A percentile compares a stretch with the other conserved stretches of the same genome.
Conservation (phyloP, 2,797 vertebrate genomes). For the Mycteria americana region DNA sequence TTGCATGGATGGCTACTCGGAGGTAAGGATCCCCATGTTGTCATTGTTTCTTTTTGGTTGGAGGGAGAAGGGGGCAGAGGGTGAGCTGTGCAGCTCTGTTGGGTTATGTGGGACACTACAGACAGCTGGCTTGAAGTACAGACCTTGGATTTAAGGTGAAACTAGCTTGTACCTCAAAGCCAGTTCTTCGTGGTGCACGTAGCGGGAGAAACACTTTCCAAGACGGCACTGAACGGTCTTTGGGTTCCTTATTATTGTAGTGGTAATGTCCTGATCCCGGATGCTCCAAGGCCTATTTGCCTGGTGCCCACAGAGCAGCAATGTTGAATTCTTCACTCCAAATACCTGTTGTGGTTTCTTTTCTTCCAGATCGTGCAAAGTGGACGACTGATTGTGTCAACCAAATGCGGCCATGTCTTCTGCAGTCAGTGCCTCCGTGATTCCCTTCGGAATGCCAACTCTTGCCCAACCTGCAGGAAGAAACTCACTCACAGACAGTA, state of each 20-base stretch:
- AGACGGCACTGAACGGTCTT: neutral
- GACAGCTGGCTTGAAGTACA: neutral
- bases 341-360: neutral
- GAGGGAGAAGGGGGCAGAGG: neutral
- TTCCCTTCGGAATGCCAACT: slow-evolving; percentile 84
- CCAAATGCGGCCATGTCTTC: slow-evolving; percentile 94
- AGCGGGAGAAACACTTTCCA: neutral
- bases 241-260: neutral
- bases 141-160: neutral
- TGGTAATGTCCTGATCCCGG: too few relatives aligned
- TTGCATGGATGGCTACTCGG: slow-evolving; percentile 90
- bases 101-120: neutral
- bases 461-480: slow-evolving; percentile 93
- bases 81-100: too few relatives aligned
- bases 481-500: slow-evolving; percentile 90
- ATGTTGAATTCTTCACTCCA: neutral
- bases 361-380: slow-evolving; percentile 86
- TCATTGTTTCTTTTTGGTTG: rapidly evolving
- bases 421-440: slow-evolving; percentile 95
- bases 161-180: neutral
- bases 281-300: neutral
- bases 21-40: slow-evolving; percentile 75
- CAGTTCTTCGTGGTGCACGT: neutral
- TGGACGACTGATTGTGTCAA: slow-evolving; percentile 90
- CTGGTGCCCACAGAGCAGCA: neutral